Evolutionary conservation across 2,888 invertebrate genomes (phyloP).

Genomic region (Limnephilus auricula): DNA sequence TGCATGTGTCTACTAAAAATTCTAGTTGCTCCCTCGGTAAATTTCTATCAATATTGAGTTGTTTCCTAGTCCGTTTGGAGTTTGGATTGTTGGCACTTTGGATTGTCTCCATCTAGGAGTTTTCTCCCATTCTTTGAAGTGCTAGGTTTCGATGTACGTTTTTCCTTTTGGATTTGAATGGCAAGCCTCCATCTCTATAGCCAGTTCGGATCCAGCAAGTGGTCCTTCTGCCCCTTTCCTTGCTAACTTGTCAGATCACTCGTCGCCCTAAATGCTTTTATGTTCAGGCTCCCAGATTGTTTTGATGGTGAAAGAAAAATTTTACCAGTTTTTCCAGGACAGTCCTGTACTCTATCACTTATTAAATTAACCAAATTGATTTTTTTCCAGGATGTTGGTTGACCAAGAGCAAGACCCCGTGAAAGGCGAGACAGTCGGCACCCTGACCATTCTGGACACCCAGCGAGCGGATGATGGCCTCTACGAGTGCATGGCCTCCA

Average conservation of each 20-base stretch:
- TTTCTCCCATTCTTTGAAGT: too few species aligned
- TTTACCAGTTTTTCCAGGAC: neutral
- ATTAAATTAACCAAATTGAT: neutral
- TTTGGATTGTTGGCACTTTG: neutral
- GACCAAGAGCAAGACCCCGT: constrained; percentile 77
- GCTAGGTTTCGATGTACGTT: too few species aligned
- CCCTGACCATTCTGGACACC: constrained; percentile 82
- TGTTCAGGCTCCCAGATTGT: neutral
- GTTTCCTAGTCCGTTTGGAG: neutral
- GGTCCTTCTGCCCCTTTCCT: neutral
- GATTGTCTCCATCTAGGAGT: neutral
- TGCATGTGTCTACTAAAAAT: neutral
- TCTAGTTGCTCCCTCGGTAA: neutral
- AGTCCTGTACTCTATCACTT: neutral
- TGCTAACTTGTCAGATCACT: neutral
- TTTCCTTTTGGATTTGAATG: neutral
- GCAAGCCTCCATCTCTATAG: neutral
- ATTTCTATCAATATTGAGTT: neutral
- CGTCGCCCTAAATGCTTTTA: neutral
- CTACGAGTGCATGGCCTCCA: constrained; percentile 91
- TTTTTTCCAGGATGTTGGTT: constrained; percentile 78
- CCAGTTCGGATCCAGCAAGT: neutral
- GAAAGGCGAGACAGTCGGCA: constrained; percentile 81
- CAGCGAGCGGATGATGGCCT: constrained; percentile 89
- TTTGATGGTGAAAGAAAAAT: neutral